Base-by-base conservation (phyloP, 2,888 invertebrate genomes). In the Esperia sulphurella region DNA sequence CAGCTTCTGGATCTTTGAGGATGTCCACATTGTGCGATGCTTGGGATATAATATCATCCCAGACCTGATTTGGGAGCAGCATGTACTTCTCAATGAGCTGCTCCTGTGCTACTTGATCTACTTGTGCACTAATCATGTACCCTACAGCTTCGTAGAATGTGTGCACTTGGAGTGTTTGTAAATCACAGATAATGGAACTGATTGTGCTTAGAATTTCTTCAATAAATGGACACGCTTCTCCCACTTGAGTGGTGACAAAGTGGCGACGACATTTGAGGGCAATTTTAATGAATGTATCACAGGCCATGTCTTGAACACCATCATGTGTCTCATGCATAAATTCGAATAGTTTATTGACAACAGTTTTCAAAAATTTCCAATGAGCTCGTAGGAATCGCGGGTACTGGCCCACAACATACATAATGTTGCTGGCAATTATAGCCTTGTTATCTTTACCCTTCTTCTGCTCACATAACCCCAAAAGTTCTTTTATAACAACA, bases 271-370 rank as follows among this genome's bases (percentile, higher is more conserved):
- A 99, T 86, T 99, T 99, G 68, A 98, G 92, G 30, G 99, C 98
- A 73, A 99, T 99, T 90, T 99, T 99, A 64, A 99, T 99, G 80
- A 99, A 99, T 38, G 99, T 99, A 90, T 99, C 99, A 91, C 99
- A 99, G 52, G 99, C 99, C 99, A 99, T 99, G 75, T 99, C 99
- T 86, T 99, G 99, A 29, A 99, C 99, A 68, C 99, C 99, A 81
- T 99, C 99, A 79, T 99, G 99, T 48, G 98, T 98, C 91, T 99
- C 99, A 81, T 99, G 99, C 99, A 99, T 99, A 83, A 99, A 99
- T 90, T 99, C 99, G 90, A 99, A 99, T 49, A 99, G 92, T 90
- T 99, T 99, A 90, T 99, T 99, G 52, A 99, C 98, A 71, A 99
- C 99, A 45, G 99, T 99, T 91, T 99, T 99, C 56, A 99, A 92